Evolutionary conservation across 2,888 invertebrate species (phyloP).

Genomic region (Cheilosia impressa): DNA sequence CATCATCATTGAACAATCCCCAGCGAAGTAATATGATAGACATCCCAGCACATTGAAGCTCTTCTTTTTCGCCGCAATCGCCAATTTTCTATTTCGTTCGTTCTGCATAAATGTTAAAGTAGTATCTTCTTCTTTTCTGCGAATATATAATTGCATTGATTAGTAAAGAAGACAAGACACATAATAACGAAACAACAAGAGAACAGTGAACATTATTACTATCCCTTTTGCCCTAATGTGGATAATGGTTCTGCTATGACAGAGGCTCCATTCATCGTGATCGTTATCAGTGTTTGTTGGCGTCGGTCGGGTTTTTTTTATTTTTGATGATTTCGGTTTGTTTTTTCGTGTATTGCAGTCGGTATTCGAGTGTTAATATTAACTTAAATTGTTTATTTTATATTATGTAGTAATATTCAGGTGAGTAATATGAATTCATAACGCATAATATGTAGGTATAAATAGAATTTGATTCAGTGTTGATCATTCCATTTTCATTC

Average conservation of each 20-base stretch:
- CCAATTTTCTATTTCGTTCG: neutral
- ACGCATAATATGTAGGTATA: neutral
- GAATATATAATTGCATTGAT: constrained; percentile 3
- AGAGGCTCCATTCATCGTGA: neutral
- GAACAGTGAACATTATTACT: neutral
- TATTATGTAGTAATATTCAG: constrained; percentile 2
- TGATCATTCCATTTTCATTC: constrained; percentile 1
- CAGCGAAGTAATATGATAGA: neutral
- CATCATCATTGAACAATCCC: constrained; percentile 2
- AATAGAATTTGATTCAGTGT: neutral
- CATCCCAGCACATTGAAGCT: no score
- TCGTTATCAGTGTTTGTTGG: neutral
- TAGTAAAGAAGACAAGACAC: constrained; percentile 7
- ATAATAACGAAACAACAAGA: constrained; percentile 4
- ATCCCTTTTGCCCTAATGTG: constrained; percentile 1
- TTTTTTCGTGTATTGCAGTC: neutral
- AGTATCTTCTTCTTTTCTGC: neutral
- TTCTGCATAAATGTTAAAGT: neutral
- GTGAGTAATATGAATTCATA: neutral
- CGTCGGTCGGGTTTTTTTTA: neutral
- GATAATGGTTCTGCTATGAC: neutral
- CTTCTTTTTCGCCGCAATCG: neutral
- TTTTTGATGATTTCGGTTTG: constrained; percentile 3
- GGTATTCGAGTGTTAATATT: neutral
- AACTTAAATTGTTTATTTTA: neutral